phyloP scores from a whole-genome alignment of 2,113 vertebrate genomes.

The Corvus cornix region DNA sequence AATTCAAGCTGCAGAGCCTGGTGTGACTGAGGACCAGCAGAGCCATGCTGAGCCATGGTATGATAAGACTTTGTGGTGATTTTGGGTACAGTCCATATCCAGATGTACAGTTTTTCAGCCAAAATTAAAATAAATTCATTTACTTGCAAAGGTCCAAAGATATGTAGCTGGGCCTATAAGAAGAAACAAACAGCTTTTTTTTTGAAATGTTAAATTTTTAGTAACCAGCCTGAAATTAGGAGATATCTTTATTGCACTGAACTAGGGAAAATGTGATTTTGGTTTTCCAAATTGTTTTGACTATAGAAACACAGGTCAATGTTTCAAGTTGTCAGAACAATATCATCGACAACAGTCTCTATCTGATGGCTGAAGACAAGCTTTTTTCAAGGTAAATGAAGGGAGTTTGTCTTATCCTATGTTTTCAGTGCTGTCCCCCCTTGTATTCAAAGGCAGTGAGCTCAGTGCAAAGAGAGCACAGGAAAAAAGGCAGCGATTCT shows the following conservation, averaged over 20 bases:
- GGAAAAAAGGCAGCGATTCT: not conserved
- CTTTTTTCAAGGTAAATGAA: not conserved
- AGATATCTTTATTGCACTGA: not conserved
- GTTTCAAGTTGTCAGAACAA: constrained; percentile 4
- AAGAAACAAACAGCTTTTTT: not conserved
- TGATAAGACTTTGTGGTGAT: not conserved
- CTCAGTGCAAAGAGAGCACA: not conserved
- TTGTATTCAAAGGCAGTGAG: not conserved
- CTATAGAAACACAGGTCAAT: not conserved
- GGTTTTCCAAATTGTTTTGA: not conserved
- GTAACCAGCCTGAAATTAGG: not conserved
- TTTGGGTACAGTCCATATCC: not conserved
- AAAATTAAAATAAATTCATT: not conserved
- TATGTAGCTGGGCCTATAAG: not conserved
- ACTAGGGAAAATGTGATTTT: not conserved
- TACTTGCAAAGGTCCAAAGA: not conserved
- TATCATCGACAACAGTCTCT: not conserved
- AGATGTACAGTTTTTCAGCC: not conserved
- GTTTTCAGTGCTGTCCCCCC: not conserved
- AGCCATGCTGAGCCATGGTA: not conserved
- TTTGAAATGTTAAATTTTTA: not conserved
- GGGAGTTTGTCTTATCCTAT: not conserved
- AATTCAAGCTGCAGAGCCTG: not conserved
- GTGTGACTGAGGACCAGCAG: not conserved
- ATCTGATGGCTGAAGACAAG: not conserved